A percentile compares a stretch with the other conserved stretches of the same genome.
phyloP scores from a whole-genome alignment of 2,113 vertebrate species.

The Rhea pennata region DNA sequence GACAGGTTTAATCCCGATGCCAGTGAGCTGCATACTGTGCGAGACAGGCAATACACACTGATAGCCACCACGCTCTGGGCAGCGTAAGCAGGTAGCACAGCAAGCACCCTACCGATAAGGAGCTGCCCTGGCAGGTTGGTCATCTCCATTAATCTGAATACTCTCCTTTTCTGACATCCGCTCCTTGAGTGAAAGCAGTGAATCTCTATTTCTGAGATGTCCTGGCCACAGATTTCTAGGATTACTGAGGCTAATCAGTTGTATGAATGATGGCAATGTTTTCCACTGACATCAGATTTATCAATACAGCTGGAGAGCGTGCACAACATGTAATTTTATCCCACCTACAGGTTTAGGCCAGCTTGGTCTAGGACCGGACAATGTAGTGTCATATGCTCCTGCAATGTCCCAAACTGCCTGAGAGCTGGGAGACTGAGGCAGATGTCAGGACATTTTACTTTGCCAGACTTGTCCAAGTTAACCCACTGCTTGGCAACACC shows the following conservation, averaged over 20 bases:
- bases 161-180: neutral
- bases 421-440: neutral
- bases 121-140: too few species aligned
- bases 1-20: neutral
- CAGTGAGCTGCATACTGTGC: fast-evolving
- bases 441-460: neutral
- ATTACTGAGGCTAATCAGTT: neutral
- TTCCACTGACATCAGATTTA: neutral
- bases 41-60: fast-evolving
- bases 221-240: neutral
- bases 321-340: fast-evolving
- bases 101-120: too few species aligned
- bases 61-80: fast-evolving
- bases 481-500: neutral
- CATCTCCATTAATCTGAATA: neutral
- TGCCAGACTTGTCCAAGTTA: neutral
- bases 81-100: too few species aligned
- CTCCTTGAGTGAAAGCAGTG: fast-evolving
- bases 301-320: neutral
- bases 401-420: fast-evolving
- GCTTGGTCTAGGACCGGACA: neutral
- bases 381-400: fast-evolving
- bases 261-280: neutral
- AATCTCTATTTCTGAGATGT: neutral
- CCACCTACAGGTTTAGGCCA: fast-evolving